These are phyloP conservation scores for Parazoanthus darwini DNA, from an alignment of 92 coral and sea anemone species.

Conservation along the genomic window DNA sequence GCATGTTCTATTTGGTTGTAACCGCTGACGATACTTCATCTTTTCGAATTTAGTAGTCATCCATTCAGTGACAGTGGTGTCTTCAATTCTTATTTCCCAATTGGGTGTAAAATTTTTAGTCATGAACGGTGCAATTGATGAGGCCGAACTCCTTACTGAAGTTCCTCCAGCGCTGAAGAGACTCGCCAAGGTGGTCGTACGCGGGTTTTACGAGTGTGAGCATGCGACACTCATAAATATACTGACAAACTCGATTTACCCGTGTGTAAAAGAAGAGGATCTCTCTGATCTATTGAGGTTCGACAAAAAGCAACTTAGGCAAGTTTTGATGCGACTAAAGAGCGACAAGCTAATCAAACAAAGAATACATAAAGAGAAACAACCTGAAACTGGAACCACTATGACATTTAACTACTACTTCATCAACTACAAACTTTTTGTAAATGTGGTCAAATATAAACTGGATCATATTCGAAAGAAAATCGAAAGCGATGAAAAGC, in stretches of 20 bases:
- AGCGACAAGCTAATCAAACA: conserved; percentile 96
- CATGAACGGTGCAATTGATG: conserved; percentile 90
- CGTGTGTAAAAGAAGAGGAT: conserved; percentile 97
- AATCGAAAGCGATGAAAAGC: conserved; percentile 96
- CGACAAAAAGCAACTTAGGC: conserved; percentile 90
- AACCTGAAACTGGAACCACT: conserved; percentile 84
- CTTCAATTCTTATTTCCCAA: neutral
- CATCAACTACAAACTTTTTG: conserved; percentile 94
- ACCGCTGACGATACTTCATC: neutral
- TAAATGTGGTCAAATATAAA: conserved; percentile 94
- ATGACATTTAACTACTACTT: conserved; percentile 85
- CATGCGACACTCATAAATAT: conserved; percentile 82
- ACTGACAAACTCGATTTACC: conserved; percentile 82
- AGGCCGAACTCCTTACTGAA: conserved; percentile 83
- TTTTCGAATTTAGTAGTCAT: no score
- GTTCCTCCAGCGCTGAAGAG: conserved; percentile 88
- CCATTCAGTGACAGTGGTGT: neutral
- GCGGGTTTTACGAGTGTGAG: conserved; percentile 90
- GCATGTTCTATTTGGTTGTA: neutral
- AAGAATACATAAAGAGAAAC: conserved; percentile 83
- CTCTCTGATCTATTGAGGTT: conserved; percentile 78
- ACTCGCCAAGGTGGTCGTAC: conserved; percentile 77
- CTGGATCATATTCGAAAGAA: conserved; percentile 93
- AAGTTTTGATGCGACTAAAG: conserved; percentile 74
- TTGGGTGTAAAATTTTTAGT: neutral